A percentile compares a stretch with the other conserved stretches of the same genome.
Evolutionary conservation across 2,888 invertebrate species (phyloP).

Genomic region (Penaeus monodon): DNA sequence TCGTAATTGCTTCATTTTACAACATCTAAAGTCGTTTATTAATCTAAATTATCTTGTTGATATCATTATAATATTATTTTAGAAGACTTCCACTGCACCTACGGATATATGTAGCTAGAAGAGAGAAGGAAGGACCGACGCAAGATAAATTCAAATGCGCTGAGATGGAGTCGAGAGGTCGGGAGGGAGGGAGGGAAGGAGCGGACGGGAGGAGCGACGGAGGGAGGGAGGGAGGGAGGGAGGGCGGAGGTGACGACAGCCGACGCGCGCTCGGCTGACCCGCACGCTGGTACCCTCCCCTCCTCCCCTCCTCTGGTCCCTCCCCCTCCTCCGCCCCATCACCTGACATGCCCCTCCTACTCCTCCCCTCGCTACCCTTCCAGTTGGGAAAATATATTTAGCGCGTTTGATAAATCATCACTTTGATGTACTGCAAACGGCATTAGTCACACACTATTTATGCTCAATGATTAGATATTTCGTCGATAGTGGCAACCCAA

Average conservation of each 20-base stretch:
- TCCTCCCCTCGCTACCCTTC: no score
- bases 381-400: no score
- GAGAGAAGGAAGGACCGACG: neutral
- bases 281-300: neutral
- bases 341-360: no score
- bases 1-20: slow-evolving; percentile 55
- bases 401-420: no score
- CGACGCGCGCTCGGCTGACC: slow-evolving; percentile 33
- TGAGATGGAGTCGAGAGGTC: slow-evolving; percentile 2
- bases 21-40: slow-evolving; percentile 27
- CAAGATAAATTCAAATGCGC: slow-evolving; percentile 24
- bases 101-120: neutral
- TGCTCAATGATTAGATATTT: no score
- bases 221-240: slow-evolving; percentile 1
- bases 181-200: neutral
- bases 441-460: no score
- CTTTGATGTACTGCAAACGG: no score
- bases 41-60: no score
- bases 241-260: slow-evolving; percentile 19
- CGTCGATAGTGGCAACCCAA: no score
- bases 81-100: no score
- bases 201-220: neutral
- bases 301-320: neutral
- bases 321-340: no score
- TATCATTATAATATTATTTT: no score